Base-by-base conservation (phyloP, 1,140 invertebrate species). In the Drosophila bocqueti region DNA sequence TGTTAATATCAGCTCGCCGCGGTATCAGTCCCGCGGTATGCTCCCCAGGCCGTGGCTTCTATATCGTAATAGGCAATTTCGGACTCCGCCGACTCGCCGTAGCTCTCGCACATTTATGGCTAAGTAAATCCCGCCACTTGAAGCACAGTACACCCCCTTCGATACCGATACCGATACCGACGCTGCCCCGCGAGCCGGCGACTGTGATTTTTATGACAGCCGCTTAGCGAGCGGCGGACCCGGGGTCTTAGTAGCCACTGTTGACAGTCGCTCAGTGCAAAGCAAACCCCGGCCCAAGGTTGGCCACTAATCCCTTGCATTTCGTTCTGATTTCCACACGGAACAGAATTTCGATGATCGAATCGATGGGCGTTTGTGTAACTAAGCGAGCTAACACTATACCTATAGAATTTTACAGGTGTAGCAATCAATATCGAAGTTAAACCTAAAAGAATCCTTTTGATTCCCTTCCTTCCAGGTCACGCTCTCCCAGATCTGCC, bases 401-500 rank as follows among this genome's bases (percentile, higher is more conserved):
- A 21, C 21, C 21, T 21, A 26, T 49, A 9, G 13, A 26, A 47
- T 15, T 24, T 3, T 15, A 21, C 5, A 29, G 2, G 26, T 4
- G 10, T 21, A 29, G 5, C 10, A 46, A 21, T 13, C 4, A 13
- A 18, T 11, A 21, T 47, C 13, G 15, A 24, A 26, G 4, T 31
- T n/a, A n/a, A 0, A 10, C 1, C 9, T 10, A 29, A 49, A 29
- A n/a, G 10, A 50, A n/a, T n/a, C 16, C 3, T 3, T 49, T 0
- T 50, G 5, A 31, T 55, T 59, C 31, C 2, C 9, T 24, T 15
- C 0, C 18, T 93, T 95, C 11, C 95, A 97, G 96, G 94, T 96
- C 73, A 95, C 96, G n/a, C 92, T 97, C 47, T 95, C 96, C 54
- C 96, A 97, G 79, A 95, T 97, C 50, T 97, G 96, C 84, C 94